These are phyloP conservation scores for Leuctra nigra DNA, from an alignment of 2,888 invertebrate genomes.

Conservation along the genomic window DNA sequence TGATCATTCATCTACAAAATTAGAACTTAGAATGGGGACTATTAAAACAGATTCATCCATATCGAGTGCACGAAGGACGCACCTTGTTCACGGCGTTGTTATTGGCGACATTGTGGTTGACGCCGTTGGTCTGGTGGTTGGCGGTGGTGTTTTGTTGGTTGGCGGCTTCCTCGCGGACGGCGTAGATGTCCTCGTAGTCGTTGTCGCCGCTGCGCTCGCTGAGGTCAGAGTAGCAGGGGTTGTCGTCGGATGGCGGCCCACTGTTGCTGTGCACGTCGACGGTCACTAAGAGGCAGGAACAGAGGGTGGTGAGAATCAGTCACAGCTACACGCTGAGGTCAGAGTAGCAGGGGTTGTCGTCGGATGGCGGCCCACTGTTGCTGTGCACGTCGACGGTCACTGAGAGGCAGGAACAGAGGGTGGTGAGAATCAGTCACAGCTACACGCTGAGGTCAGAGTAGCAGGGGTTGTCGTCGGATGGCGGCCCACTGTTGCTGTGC, in stretches of 20 bases:
- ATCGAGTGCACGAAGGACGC: too few relatives aligned
- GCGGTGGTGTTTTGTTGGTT: constrained; percentile 27
- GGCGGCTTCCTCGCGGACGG: constrained; percentile 54
- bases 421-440: constrained; percentile 23
- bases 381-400: constrained; percentile 81
- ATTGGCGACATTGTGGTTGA: constrained; percentile 15
- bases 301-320: constrained; percentile 20
- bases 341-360: constrained; percentile 54
- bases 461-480: constrained; percentile 56
- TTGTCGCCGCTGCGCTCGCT: constrained; percentile 30
- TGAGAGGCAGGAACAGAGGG: constrained; percentile 41
- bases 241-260: constrained; percentile 57
- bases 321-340: constrained; percentile 36
- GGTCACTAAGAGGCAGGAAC: constrained; percentile 65
- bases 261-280: constrained; percentile 72
- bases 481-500: constrained; percentile 59
- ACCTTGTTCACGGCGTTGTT: constrained; percentile 33
- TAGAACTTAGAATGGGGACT: too few relatives aligned
- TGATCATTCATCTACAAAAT: too few relatives aligned
- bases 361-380: constrained; percentile 57
- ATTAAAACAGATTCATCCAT: too few relatives aligned
- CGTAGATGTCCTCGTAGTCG: constrained; percentile 77
- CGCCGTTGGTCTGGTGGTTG: constrained; percentile 17
- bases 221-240: constrained; percentile 50
- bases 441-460: constrained; percentile 43